Base-by-base conservation (phyloP, 2,888 invertebrate species). In the Prosapia bicincta region DNA sequence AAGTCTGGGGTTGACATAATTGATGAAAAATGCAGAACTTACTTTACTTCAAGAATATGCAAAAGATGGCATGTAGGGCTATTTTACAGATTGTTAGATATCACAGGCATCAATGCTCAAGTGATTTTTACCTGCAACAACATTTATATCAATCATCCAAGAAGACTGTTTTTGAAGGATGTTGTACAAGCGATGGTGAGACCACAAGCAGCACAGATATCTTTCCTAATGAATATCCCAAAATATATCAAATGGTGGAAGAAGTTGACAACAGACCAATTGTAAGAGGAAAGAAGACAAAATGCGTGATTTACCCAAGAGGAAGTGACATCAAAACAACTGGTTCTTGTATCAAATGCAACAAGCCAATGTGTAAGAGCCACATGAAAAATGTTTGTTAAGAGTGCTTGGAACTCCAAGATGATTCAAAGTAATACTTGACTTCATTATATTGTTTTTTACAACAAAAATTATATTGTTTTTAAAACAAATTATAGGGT, bases 1-100 rank as follows among this genome's bases (percentile, higher is more conserved):
- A 75, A 75, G 26, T 70, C 75, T 25, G 72, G 66, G 6, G 75
- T 75, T 24, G 70, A 75, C 20, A 66, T 75, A n/a, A 23, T 75
- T 20, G 75, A 75, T 26, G 66, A 70, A 66, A 75, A 75, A 66
- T 75, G 75, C 30, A 70, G 66, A 26, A 66, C 70, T 10, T 70
- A 75, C 54, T 75, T 65, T 5, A 75, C 70, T 15, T 75, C 75
- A 38, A 67, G 72, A 26, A 73, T 28, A 23, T 72, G 66, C 28
- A 26, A 23, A 1, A 69, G 75, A 66, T 75, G 75, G 75, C 75
- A 70, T 10, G 32, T 75, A 25, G 69, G 70, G 1, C 23, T 75
- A 0, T 75, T 75, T 25, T 75, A 69, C 66, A 30, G 75, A 26
- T 9, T 70, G 7, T 70, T 75, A 13, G 75, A 70, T 23, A 73